Base-by-base conservation (phyloP, 2,888 invertebrate genomes). In the Cheilosia variabilis region DNA sequence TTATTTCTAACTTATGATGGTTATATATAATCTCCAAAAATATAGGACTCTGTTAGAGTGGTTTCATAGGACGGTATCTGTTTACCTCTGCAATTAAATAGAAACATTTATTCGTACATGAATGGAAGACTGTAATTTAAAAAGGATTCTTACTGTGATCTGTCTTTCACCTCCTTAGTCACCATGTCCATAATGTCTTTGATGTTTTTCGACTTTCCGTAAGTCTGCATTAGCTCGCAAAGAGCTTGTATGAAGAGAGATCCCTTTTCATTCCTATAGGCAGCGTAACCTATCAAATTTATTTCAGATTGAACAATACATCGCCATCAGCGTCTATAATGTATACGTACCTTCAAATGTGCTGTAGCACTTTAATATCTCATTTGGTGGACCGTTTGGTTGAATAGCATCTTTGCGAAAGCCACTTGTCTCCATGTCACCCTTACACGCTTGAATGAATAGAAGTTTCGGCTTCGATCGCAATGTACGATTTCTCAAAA, bases 361-460 rank as follows among this genome's bases (percentile, higher is more conserved):
- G 80, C 92, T 92, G 55, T 92, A 92, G 58, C 91, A 92, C 80
- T 92, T 92, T 0, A 91, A 87, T 62, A 92, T 91, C 86, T 92
- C 91, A 76, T 88, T 88, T 2, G 92, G 91, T 43, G 87, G 73
- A 19, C 90, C 90, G 55, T 87, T 87, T 2, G 90, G 89, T 72
- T 89, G 89, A 0, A 77, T 87, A 3, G 91, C 88, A 87, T 91
- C 92, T 22, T 88, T 91, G 22, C 89, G 88, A 53, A 91, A 90
- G 4, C 79, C 79, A 2, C 89, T 89, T 5, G 87, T 69, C 60
- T 91, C 90, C 76, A 89, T 89, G 0, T 87, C 69, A 2, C 92
- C 92, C 72, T 92, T 92, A 80, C 92, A 92, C 5, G 92, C 92
- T 88, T 92, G 92, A 41, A 92, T 90, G 37, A 92, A 90, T 7